These are phyloP conservation scores for Sesia apiformis DNA, from an alignment of 2,888 invertebrate species.

Conservation along the genomic window DNA sequence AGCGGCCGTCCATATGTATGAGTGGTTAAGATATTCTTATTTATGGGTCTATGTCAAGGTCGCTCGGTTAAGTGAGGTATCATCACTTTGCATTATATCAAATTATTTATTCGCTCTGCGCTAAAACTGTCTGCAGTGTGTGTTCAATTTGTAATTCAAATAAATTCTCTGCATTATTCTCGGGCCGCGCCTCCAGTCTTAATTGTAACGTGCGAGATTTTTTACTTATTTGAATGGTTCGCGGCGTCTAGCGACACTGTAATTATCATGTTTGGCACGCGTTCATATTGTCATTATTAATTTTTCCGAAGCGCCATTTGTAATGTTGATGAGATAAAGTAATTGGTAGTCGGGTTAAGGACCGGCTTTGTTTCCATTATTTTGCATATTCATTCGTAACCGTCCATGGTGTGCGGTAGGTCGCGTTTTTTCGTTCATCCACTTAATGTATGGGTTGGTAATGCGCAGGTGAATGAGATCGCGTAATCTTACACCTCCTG, in stretches of 20 bases:
- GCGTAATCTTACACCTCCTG: conserved; percentile 10
- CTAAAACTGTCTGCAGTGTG: conserved; percentile 59
- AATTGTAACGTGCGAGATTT: conserved; percentile 54
- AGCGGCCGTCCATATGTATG: conserved; percentile 70
- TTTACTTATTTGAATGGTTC: conserved; percentile 25
- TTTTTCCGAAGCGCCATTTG: conserved; percentile 1
- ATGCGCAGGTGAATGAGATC: conserved; percentile 16
- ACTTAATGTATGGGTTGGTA: conserved; percentile 22
- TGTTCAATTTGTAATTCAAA: conserved; percentile 70
- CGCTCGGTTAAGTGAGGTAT: conserved; percentile 54
- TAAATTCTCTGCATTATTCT: conserved; percentile 48
- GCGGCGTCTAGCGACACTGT: conserved; percentile 3
- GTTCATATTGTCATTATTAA: conserved; percentile 9
- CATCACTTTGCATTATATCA: conserved; percentile 71
- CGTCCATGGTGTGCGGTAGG: conserved; percentile 27
- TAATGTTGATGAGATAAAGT: conserved; percentile 6
- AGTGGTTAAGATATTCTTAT: conserved; percentile 72
- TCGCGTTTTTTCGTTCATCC: conserved; percentile 32
- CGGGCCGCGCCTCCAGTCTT: conserved; percentile 37
- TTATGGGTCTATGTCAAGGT: conserved; percentile 73
- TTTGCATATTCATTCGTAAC: conserved; percentile 39
- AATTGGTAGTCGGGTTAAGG: conserved; percentile 8
- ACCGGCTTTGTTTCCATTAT: conserved; percentile 29
- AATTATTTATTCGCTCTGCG: conserved; percentile 70
- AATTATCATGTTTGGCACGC: conserved; percentile 32